phyloP scores from a whole-genome alignment of 2,113 vertebrate genomes.

The Rhinolophus ferrumequinum region DNA sequence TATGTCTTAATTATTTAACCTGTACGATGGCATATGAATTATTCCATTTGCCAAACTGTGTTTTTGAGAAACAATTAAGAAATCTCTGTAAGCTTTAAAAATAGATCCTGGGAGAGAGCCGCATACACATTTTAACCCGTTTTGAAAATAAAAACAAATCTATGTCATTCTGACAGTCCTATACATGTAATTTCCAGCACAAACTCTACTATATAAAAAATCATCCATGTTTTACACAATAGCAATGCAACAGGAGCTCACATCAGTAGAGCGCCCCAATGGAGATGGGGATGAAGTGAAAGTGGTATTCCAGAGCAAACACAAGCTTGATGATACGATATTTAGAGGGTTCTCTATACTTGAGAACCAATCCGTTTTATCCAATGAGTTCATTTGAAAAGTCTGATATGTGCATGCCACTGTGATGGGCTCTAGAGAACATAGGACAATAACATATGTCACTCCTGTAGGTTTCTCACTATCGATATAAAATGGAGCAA shows the following conservation, averaged over 20 bases:
- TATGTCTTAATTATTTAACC: background rate
- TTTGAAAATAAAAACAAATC: background rate
- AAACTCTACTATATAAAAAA: background rate
- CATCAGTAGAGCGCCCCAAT: background rate
- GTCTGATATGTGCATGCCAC: rapidly evolving
- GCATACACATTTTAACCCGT: background rate
- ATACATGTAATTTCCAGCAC: background rate
- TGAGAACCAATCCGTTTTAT: background rate
- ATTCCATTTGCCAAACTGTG: background rate
- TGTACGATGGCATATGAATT: background rate
- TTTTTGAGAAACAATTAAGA: background rate
- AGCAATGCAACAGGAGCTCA: background rate
- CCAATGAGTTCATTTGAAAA: background rate
- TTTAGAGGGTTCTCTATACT: background rate
- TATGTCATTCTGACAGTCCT: background rate
- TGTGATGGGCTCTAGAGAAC: background rate
- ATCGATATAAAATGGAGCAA: background rate
- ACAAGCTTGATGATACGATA: too few relatives aligned
- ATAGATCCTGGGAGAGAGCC: background rate
- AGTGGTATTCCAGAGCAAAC: too few relatives aligned
- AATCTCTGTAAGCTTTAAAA: background rate
- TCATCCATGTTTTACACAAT: background rate
- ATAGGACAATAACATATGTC: background rate
- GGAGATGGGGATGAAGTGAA: background rate
- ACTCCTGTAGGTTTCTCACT: background rate